Base-by-base conservation (phyloP, 92 coral and sea anemone species). In the Isaurus tuberculatus region DNA sequence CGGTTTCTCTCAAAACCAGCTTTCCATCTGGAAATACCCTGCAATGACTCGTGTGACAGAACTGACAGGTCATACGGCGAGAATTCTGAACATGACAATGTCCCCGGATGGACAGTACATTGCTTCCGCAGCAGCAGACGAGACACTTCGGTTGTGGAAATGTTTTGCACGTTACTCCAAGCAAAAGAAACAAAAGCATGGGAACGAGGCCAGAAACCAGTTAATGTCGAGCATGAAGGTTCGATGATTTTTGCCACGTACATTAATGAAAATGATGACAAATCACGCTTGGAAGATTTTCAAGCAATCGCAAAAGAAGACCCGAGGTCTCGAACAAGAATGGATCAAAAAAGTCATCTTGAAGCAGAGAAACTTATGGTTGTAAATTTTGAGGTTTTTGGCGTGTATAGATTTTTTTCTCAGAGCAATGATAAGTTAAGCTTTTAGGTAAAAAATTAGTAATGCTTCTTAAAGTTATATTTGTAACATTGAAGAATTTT, bases 91-190 rank as follows among this genome's bases (percentile, higher is more conserved):
- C 84, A 89, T 88, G 95, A 73, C 94, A 66, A 90, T 95, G 94
- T 95, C 98, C 64, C 98, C 98, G 49, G 93, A 91, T 85, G 94
- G 98, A 32, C 94, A 95, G 72, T 53, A 77, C 75, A 98, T 95
- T 49, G 98, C 98, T 16, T 95, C 98, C 0, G 95, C 91, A 10
- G 98, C 95, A 16, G 98, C 98, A 19, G 98, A 95, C 60, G 98
- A 95, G 75, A 95, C 98, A 8, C 88, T 95, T 36, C 84, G 98
- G 46, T 68, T 95, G n/a, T 95, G 98, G 98, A 95, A 92, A 73
- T 95, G 98, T 83, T 95, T 95, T 90, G 90, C 73, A 44, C 85
- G 81, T 27, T 85, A 84, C 48, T 90, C 79, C 1, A 87, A 91
- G 89, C 84, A 84, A 36, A 91, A 91, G 84, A 93, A 93, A 72